phyloP scores from a whole-genome alignment of 2,113 vertebrate genomes.

The Helogale parvula region DNA sequence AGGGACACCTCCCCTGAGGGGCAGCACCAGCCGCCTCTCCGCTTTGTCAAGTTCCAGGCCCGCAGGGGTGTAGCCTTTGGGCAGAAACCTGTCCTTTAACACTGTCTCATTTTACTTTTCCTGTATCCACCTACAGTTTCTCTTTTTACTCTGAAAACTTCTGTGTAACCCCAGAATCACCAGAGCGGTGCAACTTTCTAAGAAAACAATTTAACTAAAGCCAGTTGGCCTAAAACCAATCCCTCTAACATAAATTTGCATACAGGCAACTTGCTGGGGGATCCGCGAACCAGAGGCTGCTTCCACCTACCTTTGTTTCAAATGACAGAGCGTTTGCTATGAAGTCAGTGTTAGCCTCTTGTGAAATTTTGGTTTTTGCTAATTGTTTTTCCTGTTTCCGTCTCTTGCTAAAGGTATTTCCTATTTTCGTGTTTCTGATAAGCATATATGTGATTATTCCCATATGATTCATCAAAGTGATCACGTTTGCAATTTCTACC shows the following conservation, averaged over 20 bases:
- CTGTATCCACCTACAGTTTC: not conserved
- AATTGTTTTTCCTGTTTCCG: not conserved
- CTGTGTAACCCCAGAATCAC: not conserved
- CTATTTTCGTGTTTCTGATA: not conserved
- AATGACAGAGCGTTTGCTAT: not conserved
- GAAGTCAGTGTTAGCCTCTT: not conserved
- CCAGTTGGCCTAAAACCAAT: not conserved
- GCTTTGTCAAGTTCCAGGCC: not conserved
- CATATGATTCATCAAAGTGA: not conserved
- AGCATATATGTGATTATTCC: not conserved
- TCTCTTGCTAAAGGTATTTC: not conserved
- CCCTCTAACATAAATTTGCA: not conserved
- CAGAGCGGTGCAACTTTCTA: not conserved
- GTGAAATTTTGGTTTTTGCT: not conserved
- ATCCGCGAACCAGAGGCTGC: not conserved
- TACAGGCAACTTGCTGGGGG: not conserved
- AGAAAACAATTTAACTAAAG: not conserved
- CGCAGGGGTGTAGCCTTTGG: not conserved
- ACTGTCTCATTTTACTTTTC: not conserved
- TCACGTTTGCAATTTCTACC: not conserved
- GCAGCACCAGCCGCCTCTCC: rapidly evolving
- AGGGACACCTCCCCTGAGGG: no score
- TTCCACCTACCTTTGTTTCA: not conserved
- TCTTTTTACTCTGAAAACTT: not conserved
- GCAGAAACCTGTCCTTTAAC: not conserved